Percentiles rank a stretch among this genome's conserved stretches.
Evolutionary conservation across 2,888 invertebrate genomes (phyloP).

Genomic region (Lithophane socia): DNA sequence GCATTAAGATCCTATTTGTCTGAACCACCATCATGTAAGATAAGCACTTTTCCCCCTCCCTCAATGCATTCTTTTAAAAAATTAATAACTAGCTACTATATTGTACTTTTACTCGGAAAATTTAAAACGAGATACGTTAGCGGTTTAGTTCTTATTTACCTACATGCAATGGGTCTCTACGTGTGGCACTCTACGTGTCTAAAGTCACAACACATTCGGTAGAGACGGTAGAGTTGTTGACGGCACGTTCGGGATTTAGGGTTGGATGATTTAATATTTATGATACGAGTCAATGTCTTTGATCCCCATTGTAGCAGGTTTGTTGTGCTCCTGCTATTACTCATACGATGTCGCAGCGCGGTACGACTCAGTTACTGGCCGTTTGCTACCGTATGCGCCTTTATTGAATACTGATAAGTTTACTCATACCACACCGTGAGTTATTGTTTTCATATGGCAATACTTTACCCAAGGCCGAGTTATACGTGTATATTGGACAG

Average conservation of each 20-base stretch:
- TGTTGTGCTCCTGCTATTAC: constrained; percentile 76
- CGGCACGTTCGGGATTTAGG: constrained; percentile 46
- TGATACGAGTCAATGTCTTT: constrained; percentile 71
- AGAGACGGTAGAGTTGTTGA: constrained; percentile 24
- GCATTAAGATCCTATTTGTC: neutral
- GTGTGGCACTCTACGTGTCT: constrained; percentile 45
- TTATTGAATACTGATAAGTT: constrained; percentile 84
- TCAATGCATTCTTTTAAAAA: neutral
- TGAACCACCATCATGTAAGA: neutral
- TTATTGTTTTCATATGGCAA: constrained; percentile 73
- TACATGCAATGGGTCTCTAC: constrained; percentile 10
- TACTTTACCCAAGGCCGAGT: constrained; percentile 65
- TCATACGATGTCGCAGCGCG: constrained; percentile 80
- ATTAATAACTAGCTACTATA: neutral
- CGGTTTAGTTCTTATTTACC: constrained; percentile 8
- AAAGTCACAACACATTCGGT: constrained; percentile 55
- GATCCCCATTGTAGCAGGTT: constrained; percentile 72
- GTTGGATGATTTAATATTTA: constrained; percentile 44
- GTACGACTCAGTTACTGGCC: constrained; percentile 72
- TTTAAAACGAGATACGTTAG: constrained; percentile 1
- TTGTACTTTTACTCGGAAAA: constrained; percentile 1
- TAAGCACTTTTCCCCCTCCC: neutral
- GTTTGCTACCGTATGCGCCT: constrained; percentile 76
- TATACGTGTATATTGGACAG: constrained; percentile 53
- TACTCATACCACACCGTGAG: constrained; percentile 70